Evolutionary conservation across 2,797 vertebrate species (phyloP), one percentile per base, ranked within the genome.

Genomic region (Pygocentrus nattereri): DNA sequence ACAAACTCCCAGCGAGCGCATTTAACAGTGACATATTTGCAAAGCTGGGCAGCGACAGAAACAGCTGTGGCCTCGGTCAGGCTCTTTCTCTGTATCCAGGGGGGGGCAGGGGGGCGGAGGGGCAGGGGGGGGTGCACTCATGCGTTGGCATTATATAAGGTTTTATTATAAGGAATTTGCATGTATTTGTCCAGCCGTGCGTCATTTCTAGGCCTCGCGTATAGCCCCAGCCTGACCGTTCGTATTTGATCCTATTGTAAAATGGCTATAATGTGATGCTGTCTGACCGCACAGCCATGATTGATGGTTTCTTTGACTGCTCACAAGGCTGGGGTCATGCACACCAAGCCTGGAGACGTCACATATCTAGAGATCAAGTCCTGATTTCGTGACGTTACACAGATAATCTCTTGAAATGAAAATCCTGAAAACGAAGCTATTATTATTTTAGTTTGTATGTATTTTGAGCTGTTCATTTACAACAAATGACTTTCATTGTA

Each of bases 51-150:
- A 49, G 52, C n/a, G 52, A 62, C 41, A 80, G 59, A 64, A 50
- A 70, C 88, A 81, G 84, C 80, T 84, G 84, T 70, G 84, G 54
- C 81, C 82, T 61, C 27, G 27, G 58, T 78, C 74, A 80, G 34
- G 49, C 47, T 13, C 74, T n/a, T 15, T 12, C 11, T 11, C 16
- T 31, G 73, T 74, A 88, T 86, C 81, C 90, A 87, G 87, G 84
- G 84, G 84, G 79, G 69, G 52, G n/a, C n/a, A n/a, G n/a, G 25
- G 1, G 41, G 4, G 41, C 3, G 7, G 41, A 10, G 41, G 41
- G 84, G 84, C 84, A 78, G 69, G 49, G 25, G 1, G 69, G 58
- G 65, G 50, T 58, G 68, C 50, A 67, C 56, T 74, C 81, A 73
- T 64, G 76, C 61, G 10, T 23, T 68, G 21, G 34, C 34, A 65